Percentiles rank a stretch among this genome's conserved stretches.
phyloP scores from a whole-genome alignment of 2,888 invertebrate genomes.

The Teinopalpus imperialis region DNA sequence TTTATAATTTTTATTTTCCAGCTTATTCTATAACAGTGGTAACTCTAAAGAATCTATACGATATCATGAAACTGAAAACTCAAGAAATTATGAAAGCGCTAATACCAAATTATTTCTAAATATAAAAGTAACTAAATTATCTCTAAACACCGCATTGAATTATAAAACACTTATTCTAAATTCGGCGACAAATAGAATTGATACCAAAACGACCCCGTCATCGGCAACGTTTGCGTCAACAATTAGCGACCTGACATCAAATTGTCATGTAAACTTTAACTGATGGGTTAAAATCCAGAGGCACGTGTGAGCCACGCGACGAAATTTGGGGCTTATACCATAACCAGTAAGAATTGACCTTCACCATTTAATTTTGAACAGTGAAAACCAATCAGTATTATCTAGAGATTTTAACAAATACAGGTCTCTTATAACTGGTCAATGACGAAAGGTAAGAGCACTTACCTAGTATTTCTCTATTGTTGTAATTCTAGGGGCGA shows the following conservation, averaged over 20 bases:
- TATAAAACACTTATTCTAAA: constrained; percentile 1
- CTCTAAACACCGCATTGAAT: background rate
- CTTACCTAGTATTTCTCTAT: constrained; percentile 55
- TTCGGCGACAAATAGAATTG: constrained; percentile 13
- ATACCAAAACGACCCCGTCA: constrained; percentile 45
- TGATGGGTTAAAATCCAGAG: constrained; percentile 39
- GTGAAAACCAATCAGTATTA: background rate
- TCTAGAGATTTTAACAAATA: constrained; percentile 5
- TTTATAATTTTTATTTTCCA: no score
- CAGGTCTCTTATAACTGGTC: constrained; percentile 25
- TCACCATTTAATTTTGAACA: background rate
- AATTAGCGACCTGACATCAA: constrained; percentile 66
- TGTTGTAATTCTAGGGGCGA: constrained; percentile 54
- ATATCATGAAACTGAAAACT: no score
- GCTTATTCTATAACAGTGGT: no score
- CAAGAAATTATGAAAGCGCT: no score
- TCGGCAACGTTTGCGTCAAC: constrained; percentile 48
- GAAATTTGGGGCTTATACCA: constrained; percentile 48
- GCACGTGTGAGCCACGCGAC: constrained; percentile 63
- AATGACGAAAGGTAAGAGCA: constrained; percentile 41
- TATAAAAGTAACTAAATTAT: background rate
- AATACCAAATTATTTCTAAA: no score
- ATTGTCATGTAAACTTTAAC: constrained; percentile 61
- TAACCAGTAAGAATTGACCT: constrained; percentile 31
- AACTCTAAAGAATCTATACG: no score